Conservation (phyloP, 64 coral and sea anemone genomes). For the Montipora sp. region DNA sequence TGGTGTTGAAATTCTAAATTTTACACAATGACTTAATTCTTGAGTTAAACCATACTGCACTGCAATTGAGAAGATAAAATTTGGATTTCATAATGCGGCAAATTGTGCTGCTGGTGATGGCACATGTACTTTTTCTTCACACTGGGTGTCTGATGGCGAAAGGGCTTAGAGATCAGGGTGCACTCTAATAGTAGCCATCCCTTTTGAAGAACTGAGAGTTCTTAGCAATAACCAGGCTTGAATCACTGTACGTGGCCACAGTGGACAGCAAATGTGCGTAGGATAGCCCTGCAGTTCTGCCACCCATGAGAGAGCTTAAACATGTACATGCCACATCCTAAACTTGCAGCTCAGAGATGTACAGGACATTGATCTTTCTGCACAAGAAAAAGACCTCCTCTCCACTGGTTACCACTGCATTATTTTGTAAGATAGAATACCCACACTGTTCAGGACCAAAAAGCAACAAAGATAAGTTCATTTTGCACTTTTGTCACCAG, state of each 20-base stretch:
- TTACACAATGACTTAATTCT: too few species aligned
- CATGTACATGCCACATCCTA: neutral
- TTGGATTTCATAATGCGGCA: too few species aligned
- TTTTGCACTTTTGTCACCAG: too few species aligned
- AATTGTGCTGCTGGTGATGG: too few species aligned
- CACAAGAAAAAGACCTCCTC: constrained; percentile 23
- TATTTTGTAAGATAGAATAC: constrained; percentile 24
- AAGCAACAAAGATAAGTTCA: too few species aligned
- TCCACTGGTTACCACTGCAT: constrained; percentile 2
- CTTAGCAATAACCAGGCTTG: neutral
- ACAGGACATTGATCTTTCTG: constrained; percentile 21
- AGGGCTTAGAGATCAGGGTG: neutral
- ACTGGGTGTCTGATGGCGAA: neutral
- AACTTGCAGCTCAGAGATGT: neutral
- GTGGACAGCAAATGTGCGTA: neutral
- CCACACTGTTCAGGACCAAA: neutral
- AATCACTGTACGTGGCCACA: neutral
- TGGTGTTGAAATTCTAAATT: too few species aligned
- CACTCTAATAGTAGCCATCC: neutral
- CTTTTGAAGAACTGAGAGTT: neutral
- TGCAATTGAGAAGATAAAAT: too few species aligned
- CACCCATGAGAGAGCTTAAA: neutral
- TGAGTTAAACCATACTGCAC: too few species aligned
- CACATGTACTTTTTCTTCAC: too few species aligned
- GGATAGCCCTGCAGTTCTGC: neutral